Conservation (phyloP, 2,888 invertebrate species). For the Sinelater perroti region DNA sequence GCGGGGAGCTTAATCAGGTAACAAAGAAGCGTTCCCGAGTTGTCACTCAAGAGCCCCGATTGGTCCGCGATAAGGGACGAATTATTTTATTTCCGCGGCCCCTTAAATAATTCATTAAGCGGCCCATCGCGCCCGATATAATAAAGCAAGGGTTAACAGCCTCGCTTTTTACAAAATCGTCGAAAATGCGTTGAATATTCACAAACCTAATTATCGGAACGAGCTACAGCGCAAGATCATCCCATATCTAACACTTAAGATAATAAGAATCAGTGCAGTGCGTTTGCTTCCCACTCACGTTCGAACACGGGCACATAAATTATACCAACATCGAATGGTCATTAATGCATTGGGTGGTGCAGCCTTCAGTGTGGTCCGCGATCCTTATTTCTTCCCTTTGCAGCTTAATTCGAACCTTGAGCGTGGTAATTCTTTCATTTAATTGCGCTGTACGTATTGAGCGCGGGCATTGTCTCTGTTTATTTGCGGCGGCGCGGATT, state of each 20-base stretch:
- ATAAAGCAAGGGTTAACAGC: slow-evolving; percentile 31
- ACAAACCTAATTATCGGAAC: slow-evolving; percentile 40
- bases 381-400: slow-evolving; percentile 41
- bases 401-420: slow-evolving; percentile 41
- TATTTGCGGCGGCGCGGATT: slow-evolving; percentile 30
- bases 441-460: slow-evolving; percentile 36
- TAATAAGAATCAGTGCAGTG: slow-evolving; percentile 54
- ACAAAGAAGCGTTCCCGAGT: too few relatives aligned
- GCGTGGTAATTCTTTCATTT: slow-evolving; percentile 41
- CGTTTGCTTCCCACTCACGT: slow-evolving; percentile 56
- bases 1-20: too few relatives aligned
- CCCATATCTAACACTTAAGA: slow-evolving; percentile 57
- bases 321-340: slow-evolving; percentile 61
- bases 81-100: too few relatives aligned
- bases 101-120: too few relatives aligned
- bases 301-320: slow-evolving; percentile 55
- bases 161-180: slow-evolving; percentile 9
- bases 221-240: slow-evolving; percentile 39
- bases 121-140: slow-evolving; percentile 26
- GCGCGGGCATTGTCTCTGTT: slow-evolving; percentile 32
- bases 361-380: slow-evolving; percentile 44
- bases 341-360: slow-evolving; percentile 59
- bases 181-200: slow-evolving; percentile 39
- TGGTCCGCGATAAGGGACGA: too few relatives aligned
- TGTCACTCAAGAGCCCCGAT: too few relatives aligned